These are phyloP conservation scores for Melanostoma mellinum DNA, from an alignment of 2,888 invertebrate species.

Conservation along the genomic window DNA sequence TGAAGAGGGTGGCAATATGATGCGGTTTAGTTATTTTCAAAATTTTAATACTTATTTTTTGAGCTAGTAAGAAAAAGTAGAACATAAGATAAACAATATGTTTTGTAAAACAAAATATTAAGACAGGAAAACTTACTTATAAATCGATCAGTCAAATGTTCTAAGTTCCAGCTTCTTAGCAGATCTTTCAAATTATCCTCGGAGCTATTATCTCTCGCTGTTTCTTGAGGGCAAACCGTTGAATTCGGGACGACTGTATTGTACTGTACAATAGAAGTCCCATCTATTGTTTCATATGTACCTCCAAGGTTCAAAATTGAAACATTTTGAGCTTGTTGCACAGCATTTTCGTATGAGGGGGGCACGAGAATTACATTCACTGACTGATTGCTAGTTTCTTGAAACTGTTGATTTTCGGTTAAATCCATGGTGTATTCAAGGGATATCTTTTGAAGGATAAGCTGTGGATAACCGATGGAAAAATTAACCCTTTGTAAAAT, in stretches of 20 bases:
- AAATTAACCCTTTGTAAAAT: too few relatives aligned
- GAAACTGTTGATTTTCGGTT: too few relatives aligned
- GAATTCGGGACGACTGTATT: neutral
- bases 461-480: too few relatives aligned
- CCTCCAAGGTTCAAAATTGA: neutral
- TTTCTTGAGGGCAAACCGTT: neutral
- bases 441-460: too few relatives aligned
- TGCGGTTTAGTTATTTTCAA: conserved; percentile 64
- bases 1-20: conserved; percentile 70
- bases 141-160: neutral
- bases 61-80: conserved; percentile 12
- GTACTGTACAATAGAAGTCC: neutral
- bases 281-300: neutral
- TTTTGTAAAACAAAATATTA: neutral
- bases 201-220: neutral
- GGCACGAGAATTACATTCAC: neutral
- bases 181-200: conserved; percentile 6
- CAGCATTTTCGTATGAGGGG: neutral
- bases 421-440: too few relatives aligned
- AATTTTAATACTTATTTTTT: conserved; percentile 13
- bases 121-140: neutral
- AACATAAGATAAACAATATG: too few relatives aligned
- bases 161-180: neutral
- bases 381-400: neutral
- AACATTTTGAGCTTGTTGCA: neutral